Evolutionary conservation across 2,797 vertebrate genomes (phyloP), one percentile per base, ranked within the genome.

Genomic region (Perodicticus potto): DNA sequence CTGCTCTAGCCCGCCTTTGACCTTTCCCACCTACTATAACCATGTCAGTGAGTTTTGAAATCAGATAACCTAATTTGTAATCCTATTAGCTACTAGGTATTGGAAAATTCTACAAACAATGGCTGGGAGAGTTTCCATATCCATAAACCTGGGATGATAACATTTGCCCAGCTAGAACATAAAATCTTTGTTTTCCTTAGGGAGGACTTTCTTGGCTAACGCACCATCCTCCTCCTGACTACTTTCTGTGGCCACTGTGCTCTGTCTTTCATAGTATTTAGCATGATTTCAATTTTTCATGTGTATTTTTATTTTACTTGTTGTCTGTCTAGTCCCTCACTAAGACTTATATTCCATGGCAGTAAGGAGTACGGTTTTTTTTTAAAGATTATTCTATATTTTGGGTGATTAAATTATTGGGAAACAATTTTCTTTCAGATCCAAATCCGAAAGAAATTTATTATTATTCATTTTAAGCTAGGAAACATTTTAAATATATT

Each of bases 391-490:
- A 49, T 55, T 84, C 49, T 87, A 65, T 40, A 80, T 49, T 86
- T 89, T 80, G 37, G 34, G 19, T 55, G 61, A 55, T 61, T 69
- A 53, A 27, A 43, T 80, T 70, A 81, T n/a, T 55, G 65, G 80
- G 34, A 81, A 92, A 80, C 76, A 53, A 67, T 95, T 95, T 92
- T 90, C 5, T 87, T 93, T 95, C 34, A 16, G 96, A 86, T 74
- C 45, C 29, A n/a, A 73, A 81, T 59, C 59, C n/a, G n/a, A 69
- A 12, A 73, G 63, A 67, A 80, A 59, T 11, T 8, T 53, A 19
- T 2, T 59, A 23, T 63, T 70, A 34, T 43, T 82, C 53, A 13
- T n/a, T 73, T 86, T 22, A 61, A 93, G 76, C 57, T 29, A 67
- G 63, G n/a, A 81, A 86, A 32, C 29, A 19, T 37, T 84, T 80